A percentile compares a stretch with the other conserved stretches of the same genome.
These are phyloP conservation scores for Chiloscyllium punctatum DNA, from an alignment of 2,797 vertebrate species.

Conservation along the genomic window DNA sequence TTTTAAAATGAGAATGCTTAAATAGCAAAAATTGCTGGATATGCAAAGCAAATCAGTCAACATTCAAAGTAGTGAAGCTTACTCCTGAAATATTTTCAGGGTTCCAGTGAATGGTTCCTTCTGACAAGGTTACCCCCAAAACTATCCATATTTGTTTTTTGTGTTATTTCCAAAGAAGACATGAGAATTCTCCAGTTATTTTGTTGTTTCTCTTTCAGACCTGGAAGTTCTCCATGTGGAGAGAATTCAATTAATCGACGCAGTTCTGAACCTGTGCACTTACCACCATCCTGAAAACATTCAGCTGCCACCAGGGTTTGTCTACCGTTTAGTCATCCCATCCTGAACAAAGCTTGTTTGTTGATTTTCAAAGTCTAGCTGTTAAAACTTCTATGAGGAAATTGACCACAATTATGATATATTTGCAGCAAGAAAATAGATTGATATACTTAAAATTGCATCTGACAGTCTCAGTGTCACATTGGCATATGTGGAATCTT, in stretches of 20 bases:
- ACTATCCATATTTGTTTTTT: neutral
- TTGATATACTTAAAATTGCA: neutral
- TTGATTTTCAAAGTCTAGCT: slow-evolving; percentile 14
- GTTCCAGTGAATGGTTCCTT: neutral
- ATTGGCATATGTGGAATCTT: neutral
- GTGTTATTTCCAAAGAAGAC: neutral
- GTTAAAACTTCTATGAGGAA: neutral
- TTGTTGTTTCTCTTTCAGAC: slow-evolving; percentile 58
- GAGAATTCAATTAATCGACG: slow-evolving; percentile 89
- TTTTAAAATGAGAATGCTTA: neutral
- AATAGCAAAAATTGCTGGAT: neutral
- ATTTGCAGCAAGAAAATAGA: neutral
- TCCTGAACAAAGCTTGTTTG: neutral
- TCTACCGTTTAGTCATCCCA: too few relatives aligned
- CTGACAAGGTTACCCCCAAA: neutral
- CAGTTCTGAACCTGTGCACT: slow-evolving; percentile 91
- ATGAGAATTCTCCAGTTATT: neutral
- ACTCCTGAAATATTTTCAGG: neutral
- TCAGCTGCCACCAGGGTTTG: slow-evolving; percentile 89
- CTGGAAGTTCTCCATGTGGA: slow-evolving; percentile 90
- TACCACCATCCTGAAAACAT: slow-evolving; percentile 98
- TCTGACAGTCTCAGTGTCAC: neutral
- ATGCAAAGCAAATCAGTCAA: neutral
- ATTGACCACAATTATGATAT: neutral
- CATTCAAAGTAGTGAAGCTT: too few relatives aligned